Percentiles rank a stretch among this genome's conserved stretches.
Conservation (phyloP, 2,113 vertebrate genomes). For the Dendropsophus ebraccatus region DNA sequence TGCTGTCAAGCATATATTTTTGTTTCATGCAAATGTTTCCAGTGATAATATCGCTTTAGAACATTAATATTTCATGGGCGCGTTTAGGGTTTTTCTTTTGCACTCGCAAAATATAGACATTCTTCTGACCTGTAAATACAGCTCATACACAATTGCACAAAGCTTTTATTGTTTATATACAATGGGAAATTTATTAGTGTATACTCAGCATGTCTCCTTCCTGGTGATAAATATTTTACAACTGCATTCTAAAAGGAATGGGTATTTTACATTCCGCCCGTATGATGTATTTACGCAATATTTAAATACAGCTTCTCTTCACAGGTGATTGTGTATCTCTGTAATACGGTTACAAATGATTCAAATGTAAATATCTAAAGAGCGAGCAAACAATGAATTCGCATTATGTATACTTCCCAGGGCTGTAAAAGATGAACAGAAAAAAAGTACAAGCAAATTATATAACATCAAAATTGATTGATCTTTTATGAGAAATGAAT, state of each 20-base stretch:
- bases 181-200: conserved; percentile 32
- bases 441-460: neutral
- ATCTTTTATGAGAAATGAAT: neutral
- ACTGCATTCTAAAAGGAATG: conserved; percentile 21
- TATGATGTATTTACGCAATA: conserved; percentile 21
- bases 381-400: neutral
- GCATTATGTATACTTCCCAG: neutral
- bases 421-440: neutral
- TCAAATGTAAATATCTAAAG: conserved; percentile 3
- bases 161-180: conserved; percentile 30
- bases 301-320: conserved; percentile 10
- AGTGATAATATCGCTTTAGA: neutral
- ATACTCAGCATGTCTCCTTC: conserved; percentile 38
- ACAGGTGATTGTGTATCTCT: conserved; percentile 15
- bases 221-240: conserved; percentile 45
- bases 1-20: neutral
- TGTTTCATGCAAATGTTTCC: neutral
- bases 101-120: neutral
- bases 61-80: neutral
- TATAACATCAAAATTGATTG: neutral
- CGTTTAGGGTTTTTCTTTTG: neutral
- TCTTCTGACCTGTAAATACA: conserved; percentile 41
- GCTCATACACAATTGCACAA: conserved; percentile 36
- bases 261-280: conserved; percentile 17
- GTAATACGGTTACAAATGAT: conserved; percentile 8